Base-by-base conservation (phyloP, 1,140 invertebrate genomes). In the Cyphomyrmex costatus region DNA sequence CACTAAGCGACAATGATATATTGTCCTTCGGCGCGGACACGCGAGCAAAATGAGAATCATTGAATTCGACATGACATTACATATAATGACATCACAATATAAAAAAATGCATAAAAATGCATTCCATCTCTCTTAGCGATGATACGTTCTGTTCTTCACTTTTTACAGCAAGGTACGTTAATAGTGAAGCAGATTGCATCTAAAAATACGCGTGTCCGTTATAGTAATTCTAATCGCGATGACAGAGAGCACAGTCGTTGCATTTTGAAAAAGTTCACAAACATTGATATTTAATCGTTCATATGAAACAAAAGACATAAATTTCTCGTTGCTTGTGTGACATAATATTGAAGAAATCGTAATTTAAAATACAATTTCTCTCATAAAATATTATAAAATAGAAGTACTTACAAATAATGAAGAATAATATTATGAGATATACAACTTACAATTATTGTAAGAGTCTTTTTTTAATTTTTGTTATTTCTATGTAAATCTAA, bases 61-160 rank as follows among this genome's bases (percentile, higher is more conserved):
- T 49, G 53, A 77, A 76, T 76, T 87, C 14, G 21, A 85, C 24
- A 65, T 16, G n/a, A 33, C 19, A n/a, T n/a, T n/a, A n/a, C n/a
- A n/a, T n/a, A n/a, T n/a, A 16, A 56, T 24, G 19, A 46, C 7
- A 0, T 10, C 33, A 14, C 10, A 46, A 5, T 46, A 36, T 63
- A 3, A 8, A 74, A n/a, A n/a, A n/a, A n/a, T n/a, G n/a, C n/a
- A n/a, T n/a, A n/a, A n/a, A 56, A 70, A 8, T 12, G 10, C 5
- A 46, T 14, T 73, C 10, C 3, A 27, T 19, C 12, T 16, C 27
- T n/a, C 7, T 78, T 27, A 19, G 7, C 10, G 10, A 36, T 24
- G 19, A 61, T 42, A 19, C 30, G 21, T 7, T 24, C 3, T 24
- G 60, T 7, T 21, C 24, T 61, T 63, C 1, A 10, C 19, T 51